phyloP scores from a whole-genome alignment of 2,797 vertebrate genomes.

The Avahi laniger region DNA sequence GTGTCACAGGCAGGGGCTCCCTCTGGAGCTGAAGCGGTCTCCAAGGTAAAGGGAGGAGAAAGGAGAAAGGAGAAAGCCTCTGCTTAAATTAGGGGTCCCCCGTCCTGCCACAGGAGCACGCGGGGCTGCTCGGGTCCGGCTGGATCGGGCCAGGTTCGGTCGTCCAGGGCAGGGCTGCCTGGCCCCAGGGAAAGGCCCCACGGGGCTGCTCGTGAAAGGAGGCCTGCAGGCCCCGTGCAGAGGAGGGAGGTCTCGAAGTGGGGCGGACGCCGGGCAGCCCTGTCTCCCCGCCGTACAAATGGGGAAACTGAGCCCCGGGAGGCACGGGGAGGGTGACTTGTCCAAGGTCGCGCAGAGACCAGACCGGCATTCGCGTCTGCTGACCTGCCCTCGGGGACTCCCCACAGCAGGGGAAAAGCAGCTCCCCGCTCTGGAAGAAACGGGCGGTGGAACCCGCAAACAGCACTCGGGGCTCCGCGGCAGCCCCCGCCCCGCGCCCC shows the following conservation, averaged over 20 bases:
- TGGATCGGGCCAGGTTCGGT: neutral
- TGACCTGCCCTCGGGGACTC: neutral
- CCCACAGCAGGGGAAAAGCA: neutral
- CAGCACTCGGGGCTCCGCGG: neutral
- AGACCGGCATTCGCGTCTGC: fast-evolving
- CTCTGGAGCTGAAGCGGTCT: neutral
- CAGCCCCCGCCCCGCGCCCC: fast-evolving
- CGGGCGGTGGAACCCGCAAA: fast-evolving
- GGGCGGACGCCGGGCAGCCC: neutral
- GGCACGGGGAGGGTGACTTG: neutral
- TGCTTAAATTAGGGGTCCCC: neutral
- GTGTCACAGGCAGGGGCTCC: fast-evolving
- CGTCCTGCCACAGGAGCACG: fast-evolving
- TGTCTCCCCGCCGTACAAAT: neutral
- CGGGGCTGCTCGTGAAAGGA: fast-evolving
- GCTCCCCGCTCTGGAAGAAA: no score
- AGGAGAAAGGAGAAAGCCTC: neutral
- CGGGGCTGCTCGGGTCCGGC: fast-evolving
- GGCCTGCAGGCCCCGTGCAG: no score
- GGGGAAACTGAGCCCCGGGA: neutral
- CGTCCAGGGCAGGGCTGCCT: neutral
- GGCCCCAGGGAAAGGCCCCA: neutral
- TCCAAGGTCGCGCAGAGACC: neutral
- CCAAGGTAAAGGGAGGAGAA: neutral
- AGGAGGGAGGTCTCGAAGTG: no score